These are phyloP conservation scores for Slavum lentiscoides DNA, from an alignment of 2,888 invertebrate genomes.

Conservation along the genomic window DNA sequence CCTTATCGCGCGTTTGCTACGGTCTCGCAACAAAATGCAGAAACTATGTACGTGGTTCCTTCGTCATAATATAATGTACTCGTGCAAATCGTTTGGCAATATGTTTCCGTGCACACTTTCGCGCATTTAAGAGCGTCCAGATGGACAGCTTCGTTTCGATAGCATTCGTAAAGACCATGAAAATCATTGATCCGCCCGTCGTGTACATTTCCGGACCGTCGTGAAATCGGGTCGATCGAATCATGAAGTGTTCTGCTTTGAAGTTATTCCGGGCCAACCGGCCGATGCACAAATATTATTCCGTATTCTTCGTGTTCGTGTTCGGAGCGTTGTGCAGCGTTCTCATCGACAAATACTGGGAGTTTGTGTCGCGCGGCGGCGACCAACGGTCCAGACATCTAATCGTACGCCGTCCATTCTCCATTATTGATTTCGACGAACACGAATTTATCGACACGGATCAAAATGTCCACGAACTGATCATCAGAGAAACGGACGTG, in stretches of 20 bases:
- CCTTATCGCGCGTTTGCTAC: too few relatives aligned
- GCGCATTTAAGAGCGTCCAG: neutral
- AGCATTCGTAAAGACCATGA: neutral
- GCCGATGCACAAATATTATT: conserved; percentile 3
- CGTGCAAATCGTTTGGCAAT: neutral
- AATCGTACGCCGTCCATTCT: conserved; percentile 38
- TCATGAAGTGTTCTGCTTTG: conserved; percentile 30
- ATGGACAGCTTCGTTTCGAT: neutral
- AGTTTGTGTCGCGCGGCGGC: neutral
- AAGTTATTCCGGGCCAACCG: conserved; percentile 5
- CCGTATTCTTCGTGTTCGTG: conserved; percentile 11
- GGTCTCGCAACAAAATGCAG: neutral
- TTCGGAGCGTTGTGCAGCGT: conserved; percentile 29
- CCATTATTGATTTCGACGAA: conserved; percentile 29
- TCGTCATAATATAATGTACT: neutral
- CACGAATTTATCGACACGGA: neutral
- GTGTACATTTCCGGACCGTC: conserved; percentile 27
- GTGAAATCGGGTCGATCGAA: neutral
- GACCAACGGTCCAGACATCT: neutral
- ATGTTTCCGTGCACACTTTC: neutral
- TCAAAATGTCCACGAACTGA: conserved; percentile 20
- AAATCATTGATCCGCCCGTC: neutral
- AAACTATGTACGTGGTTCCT: neutral
- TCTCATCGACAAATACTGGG: conserved; percentile 21
- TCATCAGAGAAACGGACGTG: conserved; percentile 38